Percentiles rank a stretch among this genome's conserved stretches.
phyloP scores from a whole-genome alignment of 2,888 invertebrate genomes.

The Syrphus vitripennis region DNA sequence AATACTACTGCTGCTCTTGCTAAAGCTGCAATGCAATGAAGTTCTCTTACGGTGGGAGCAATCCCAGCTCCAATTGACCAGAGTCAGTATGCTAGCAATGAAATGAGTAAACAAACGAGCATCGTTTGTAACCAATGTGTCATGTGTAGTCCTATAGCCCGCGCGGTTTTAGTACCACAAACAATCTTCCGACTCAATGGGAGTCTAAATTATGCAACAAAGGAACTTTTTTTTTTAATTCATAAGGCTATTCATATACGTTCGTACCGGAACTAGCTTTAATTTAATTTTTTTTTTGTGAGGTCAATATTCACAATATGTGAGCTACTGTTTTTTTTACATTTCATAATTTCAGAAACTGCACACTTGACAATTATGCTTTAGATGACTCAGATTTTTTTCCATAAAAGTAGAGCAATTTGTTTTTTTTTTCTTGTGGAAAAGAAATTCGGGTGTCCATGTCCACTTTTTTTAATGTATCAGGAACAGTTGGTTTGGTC shows the following conservation, averaged over 20 bases:
- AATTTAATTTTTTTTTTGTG: neutral
- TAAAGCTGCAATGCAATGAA: constrained; percentile 21
- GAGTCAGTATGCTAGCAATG: constrained; percentile 45
- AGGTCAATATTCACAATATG: neutral
- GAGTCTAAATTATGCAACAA: constrained; percentile 66
- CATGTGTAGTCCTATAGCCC: constrained; percentile 50
- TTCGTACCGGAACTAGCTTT: constrained; percentile 4
- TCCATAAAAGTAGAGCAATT: neutral
- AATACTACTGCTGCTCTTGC: neutral
- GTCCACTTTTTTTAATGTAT: neutral
- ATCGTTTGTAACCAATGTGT: constrained; percentile 69
- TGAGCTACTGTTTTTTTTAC: neutral
- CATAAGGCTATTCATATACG: constrained; percentile 4
- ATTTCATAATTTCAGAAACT: neutral
- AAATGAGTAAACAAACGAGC: constrained; percentile 67
- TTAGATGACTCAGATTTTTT: constrained; percentile 10
- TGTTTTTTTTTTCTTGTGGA: neutral
- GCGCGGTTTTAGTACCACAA: constrained; percentile 25
- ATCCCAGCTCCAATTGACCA: constrained; percentile 51
- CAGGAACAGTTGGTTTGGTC: neutral
- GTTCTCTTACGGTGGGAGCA: constrained; percentile 46
- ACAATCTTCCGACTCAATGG: constrained; percentile 64
- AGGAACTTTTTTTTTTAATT: constrained; percentile 37
- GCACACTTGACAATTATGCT: neutral
- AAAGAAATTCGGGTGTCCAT: constrained; percentile 6